A percentile compares a stretch with the other conserved stretches of the same genome.
Evolutionary conservation across 2,797 vertebrate genomes (phyloP).

Genomic region (Sebastes elongatus): DNA sequence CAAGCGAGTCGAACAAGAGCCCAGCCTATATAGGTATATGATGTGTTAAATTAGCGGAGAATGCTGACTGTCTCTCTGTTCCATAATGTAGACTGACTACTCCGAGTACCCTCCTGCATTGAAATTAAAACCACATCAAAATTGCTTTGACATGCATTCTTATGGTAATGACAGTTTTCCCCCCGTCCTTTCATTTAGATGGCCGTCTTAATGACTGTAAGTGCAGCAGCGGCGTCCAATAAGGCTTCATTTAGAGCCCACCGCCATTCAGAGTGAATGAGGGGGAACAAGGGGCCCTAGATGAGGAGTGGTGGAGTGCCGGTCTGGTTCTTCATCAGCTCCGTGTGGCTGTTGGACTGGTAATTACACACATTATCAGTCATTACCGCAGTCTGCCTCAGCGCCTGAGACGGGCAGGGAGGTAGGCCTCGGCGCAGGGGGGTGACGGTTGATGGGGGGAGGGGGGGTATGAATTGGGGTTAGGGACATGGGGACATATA

Average conservation of each 20-base stretch:
- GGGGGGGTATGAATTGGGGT: background rate
- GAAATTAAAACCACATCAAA: constrained; percentile 72
- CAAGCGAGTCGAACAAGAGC: constrained; percentile 35
- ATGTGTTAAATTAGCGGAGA: constrained; percentile 58
- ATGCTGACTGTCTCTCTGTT: constrained; percentile 37
- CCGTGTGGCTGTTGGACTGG: constrained; percentile 56
- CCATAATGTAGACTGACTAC: constrained; percentile 39
- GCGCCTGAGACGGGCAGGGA: constrained; percentile 51
- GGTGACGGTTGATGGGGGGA: constrained; percentile 3
- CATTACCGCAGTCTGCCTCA: constrained; percentile 75
- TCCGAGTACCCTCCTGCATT: constrained; percentile 20
- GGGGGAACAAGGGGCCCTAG: constrained; percentile 65
- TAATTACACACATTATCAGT: constrained; percentile 82
- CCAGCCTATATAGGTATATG: constrained; percentile 35
- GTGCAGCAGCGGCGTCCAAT: constrained; percentile 54
- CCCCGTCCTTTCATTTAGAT: constrained; percentile 56
- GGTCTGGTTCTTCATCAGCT: constrained; percentile 69
- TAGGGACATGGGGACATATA: constrained; percentile 7
- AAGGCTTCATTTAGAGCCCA: constrained; percentile 54
- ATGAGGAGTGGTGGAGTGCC: constrained; percentile 54
- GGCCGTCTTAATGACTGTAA: constrained; percentile 67
- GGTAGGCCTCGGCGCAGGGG: constrained; percentile 7
- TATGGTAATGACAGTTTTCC: constrained; percentile 65
- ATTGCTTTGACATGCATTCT: constrained; percentile 73
- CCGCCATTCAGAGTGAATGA: constrained; percentile 68